Conservation (phyloP, 1,140 invertebrate species). For the Lasioglossum albipes region DNA sequence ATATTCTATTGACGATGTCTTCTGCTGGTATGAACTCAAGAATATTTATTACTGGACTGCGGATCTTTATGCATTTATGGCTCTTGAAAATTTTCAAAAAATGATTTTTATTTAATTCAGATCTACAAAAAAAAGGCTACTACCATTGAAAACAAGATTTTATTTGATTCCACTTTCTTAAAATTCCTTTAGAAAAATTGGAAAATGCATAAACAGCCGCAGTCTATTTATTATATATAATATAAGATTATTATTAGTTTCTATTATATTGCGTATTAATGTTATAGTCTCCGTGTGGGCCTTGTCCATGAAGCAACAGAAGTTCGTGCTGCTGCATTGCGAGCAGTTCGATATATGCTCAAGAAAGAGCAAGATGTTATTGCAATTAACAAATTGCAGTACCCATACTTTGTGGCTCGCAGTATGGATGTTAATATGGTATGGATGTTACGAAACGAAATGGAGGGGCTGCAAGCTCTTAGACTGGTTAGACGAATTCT, state of each 20-base stretch:
- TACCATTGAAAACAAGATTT: too few relatives aligned
- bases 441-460: slow-evolving; percentile 85
- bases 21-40: slow-evolving; percentile 86
- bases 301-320: slow-evolving; percentile 92
- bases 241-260: slow-evolving; percentile 2
- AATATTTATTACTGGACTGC: neutral
- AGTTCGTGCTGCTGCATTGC: slow-evolving; percentile 91
- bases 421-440: slow-evolving; percentile 88
- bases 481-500: slow-evolving; percentile 88
- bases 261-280: slow-evolving; percentile 14
- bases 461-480: slow-evolving; percentile 93
- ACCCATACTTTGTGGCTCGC: slow-evolving; percentile 90
- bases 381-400: slow-evolving; percentile 88
- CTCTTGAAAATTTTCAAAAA: too few relatives aligned
- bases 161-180: too few relatives aligned
- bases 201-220: too few relatives aligned
- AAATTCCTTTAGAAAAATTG: too few relatives aligned
- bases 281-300: slow-evolving; percentile 89
- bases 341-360: slow-evolving; percentile 91
- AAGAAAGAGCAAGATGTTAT: slow-evolving; percentile 88
- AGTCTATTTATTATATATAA: neutral
- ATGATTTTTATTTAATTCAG: too few relatives aligned
- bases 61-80: too few relatives aligned
- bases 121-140: too few relatives aligned
- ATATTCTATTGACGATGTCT: slow-evolving; percentile 88